Evolutionary conservation across 2,888 invertebrate species (phyloP).

Genomic region (Rhyacophila evoluta): DNA sequence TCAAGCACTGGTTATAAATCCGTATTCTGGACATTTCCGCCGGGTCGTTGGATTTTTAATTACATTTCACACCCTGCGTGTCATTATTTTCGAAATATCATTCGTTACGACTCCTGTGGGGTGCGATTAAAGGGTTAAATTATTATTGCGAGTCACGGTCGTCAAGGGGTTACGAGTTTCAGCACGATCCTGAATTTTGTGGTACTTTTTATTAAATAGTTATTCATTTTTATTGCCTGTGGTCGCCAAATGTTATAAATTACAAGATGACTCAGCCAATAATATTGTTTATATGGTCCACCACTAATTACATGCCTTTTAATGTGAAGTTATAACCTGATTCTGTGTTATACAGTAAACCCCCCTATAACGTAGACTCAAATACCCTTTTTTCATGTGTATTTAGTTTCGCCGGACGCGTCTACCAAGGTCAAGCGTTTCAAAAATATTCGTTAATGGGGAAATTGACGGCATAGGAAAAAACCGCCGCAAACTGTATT

Average conservation of each 20-base stretch:
- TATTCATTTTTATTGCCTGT: neutral
- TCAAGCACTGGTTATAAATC: neutral
- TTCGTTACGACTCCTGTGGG: neutral
- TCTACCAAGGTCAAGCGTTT: too few species aligned
- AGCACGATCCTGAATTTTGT: neutral
- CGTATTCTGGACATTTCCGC: neutral
- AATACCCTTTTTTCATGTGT: too few species aligned
- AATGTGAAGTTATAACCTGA: too few species aligned
- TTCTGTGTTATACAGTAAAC: too few species aligned
- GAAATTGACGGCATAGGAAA: too few species aligned
- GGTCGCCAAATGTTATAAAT: neutral
- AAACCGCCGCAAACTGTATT: too few species aligned
- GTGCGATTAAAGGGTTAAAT: neutral
- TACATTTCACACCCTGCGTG: neutral
- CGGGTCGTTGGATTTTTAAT: conserved; percentile 5
- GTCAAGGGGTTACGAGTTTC: neutral
- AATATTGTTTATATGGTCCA: too few species aligned
- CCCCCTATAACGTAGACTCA: too few species aligned
- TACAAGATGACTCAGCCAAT: too few species aligned
- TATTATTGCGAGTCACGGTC: neutral
- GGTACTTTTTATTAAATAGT: neutral
- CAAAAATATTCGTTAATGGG: too few species aligned
- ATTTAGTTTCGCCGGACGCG: too few species aligned
- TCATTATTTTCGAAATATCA: neutral
- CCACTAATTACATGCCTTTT: too few species aligned